Evolutionary conservation across 2,113 vertebrate genomes (phyloP).

Genomic region (Alectura lathami): DNA sequence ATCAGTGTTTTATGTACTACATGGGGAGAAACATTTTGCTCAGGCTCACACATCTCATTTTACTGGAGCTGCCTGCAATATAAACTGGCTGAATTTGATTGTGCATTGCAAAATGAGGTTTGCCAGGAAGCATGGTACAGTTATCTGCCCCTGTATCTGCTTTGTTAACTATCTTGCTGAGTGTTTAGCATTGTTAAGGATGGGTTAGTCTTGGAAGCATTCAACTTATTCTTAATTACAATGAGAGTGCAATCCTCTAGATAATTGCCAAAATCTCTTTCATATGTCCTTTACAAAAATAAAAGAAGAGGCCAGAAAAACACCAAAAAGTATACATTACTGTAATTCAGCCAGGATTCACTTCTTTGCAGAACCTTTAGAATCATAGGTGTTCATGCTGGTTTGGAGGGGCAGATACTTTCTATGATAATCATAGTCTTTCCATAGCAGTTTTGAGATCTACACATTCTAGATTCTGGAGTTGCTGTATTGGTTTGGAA

Average conservation of each 20-base stretch:
- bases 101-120: neutral
- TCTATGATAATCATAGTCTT: neutral
- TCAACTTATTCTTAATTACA: neutral
- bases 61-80: neutral
- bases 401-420: neutral
- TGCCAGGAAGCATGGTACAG: neutral
- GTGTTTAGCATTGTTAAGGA: neutral
- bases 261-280: neutral
- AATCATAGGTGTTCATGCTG: neutral
- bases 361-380: neutral
- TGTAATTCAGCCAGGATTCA: neutral
- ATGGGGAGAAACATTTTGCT: neutral
- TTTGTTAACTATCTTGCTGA: neutral
- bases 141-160: fast-evolving
- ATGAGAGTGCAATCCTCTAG: neutral
- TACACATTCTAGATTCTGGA: neutral
- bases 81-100: neutral
- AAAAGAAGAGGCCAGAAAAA: neutral
- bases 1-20: neutral
- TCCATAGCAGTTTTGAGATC: neutral
- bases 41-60: neutral
- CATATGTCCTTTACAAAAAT: neutral
- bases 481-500: neutral
- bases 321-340: neutral
- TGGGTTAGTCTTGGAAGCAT: neutral